phyloP scores from a whole-genome alignment of 1,140 invertebrate species.

The Arctopsyche grandis region DNA sequence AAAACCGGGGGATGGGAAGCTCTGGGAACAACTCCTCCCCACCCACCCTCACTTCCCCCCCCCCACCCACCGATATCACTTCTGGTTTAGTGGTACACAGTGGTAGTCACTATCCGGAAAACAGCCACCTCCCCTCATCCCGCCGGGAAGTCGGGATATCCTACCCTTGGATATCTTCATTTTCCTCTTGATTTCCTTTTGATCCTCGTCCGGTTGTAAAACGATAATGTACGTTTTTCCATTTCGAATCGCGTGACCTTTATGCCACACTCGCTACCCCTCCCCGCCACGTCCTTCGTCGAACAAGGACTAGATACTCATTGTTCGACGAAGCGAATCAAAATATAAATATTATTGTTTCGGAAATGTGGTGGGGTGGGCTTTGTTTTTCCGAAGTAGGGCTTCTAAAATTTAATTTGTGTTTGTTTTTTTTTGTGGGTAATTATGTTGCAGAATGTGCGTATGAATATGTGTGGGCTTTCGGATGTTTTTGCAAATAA shows the following conservation, averaged over 20 bases:
- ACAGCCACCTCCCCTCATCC: neutral
- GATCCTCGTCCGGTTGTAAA: constrained; percentile 23
- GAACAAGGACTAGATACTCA: too few relatives aligned
- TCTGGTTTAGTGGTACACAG: neutral
- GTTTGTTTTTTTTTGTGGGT: too few relatives aligned
- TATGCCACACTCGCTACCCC: neutral
- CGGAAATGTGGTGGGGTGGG: too few relatives aligned
- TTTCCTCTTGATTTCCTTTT: constrained; percentile 12
- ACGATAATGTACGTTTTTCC: constrained; percentile 26
- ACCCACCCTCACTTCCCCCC: neutral
- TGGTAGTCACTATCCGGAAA: too few relatives aligned
- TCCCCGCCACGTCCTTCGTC: too few relatives aligned
- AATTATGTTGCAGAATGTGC: too few relatives aligned
- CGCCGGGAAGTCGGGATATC: neutral
- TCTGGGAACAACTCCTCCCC: neutral
- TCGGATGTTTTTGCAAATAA: too few relatives aligned
- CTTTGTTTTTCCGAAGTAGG: too few relatives aligned
- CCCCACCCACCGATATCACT: constrained; percentile 13
- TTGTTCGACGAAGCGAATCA: too few relatives aligned
- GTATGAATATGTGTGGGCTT: too few relatives aligned
- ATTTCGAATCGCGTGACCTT: constrained; percentile 12
- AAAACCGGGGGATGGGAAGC: neutral
- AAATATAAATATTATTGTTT: too few relatives aligned
- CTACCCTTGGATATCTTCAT: constrained; percentile 21
- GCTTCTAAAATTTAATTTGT: too few relatives aligned